Evolutionary conservation across 2,113 vertebrate genomes (phyloP), one percentile per base, ranked within the genome.

Genomic region (Datnioides undecimradiatus): DNA sequence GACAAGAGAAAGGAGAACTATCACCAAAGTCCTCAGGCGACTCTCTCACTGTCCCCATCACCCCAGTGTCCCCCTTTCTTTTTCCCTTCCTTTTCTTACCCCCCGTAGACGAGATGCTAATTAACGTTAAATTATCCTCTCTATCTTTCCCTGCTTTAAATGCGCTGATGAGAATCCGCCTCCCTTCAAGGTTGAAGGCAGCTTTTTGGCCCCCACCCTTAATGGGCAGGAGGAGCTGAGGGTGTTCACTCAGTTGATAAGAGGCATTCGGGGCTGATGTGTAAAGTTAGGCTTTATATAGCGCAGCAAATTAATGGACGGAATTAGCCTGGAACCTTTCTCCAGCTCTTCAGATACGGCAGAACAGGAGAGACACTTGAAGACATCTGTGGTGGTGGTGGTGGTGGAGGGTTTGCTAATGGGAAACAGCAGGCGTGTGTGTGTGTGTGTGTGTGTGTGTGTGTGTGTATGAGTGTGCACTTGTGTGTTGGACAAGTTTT

Each of bases 81-180:
- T 21, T 66, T 49, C 29, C 31, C n/a, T 84, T 62, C 64, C 21
- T 67, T 63, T 74, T 45, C 73, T 73, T 63, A 49, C 71, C 76
- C 84, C 73, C 80, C 55, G 45, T 81, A 80, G 91, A 86, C 70
- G 54, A 74, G 59, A 84, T 85, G 80, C 86, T 90, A 89, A 90
- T 93, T 91, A 91, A 80, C 73, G 59, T 79, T 82, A 86, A 88
- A 87, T 86, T 59, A 87, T 87, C 79, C 71, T 73, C 67, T 85
- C 73, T 66, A 60, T 84, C 79, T 81, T 88, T 41, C 45, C 19
- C 79, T 38, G 68, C 66, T 83, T 87, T 69, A 36, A 81, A 70
- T 41, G 34, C 48, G 41, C 40, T 66, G 72, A 83, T 84, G 71
- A 82, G 69, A 88, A 80, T 75, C 54, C 27, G 23, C 66, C 58